Conservation (phyloP, 2,113 vertebrate species). For the Psammodynastes pulverulentus region DNA sequence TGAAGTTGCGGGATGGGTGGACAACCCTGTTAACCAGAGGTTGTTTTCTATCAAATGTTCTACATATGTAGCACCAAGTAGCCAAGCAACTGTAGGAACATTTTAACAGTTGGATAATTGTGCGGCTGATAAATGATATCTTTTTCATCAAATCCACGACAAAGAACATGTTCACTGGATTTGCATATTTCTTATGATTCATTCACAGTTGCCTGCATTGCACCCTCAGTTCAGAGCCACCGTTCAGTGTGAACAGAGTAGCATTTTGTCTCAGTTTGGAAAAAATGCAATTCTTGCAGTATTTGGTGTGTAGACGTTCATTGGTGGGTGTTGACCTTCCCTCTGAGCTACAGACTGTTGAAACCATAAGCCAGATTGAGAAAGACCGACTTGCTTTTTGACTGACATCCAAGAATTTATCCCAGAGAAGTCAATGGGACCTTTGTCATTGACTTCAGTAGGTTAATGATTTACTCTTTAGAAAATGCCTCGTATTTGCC, state of each 20-base stretch:
- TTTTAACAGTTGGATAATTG: neutral
- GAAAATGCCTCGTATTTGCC: neutral
- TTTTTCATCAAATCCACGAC: neutral
- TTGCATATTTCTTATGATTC: neutral
- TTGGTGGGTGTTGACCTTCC: constrained; percentile 1
- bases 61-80: neutral
- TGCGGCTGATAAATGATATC: neutral
- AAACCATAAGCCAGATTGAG: neutral
- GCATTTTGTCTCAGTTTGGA: neutral
- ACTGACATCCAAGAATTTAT: constrained; percentile 3
- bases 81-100: neutral
- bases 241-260: neutral
- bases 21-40: neutral
- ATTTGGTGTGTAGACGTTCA: neutral
- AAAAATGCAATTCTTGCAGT: neutral
- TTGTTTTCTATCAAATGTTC: neutral
- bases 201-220: neutral
- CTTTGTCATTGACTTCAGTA: neutral
- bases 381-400: neutral
- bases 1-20: neutral
- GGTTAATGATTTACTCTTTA: constrained; percentile 1
- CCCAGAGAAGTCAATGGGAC: constrained; percentile 6
- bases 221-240: neutral
- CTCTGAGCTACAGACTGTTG: neutral
- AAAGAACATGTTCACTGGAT: neutral